A percentile compares a stretch with the other conserved stretches of the same genome.
Evolutionary conservation across 2,888 invertebrate species (phyloP).

Genomic region (Empis livida): DNA sequence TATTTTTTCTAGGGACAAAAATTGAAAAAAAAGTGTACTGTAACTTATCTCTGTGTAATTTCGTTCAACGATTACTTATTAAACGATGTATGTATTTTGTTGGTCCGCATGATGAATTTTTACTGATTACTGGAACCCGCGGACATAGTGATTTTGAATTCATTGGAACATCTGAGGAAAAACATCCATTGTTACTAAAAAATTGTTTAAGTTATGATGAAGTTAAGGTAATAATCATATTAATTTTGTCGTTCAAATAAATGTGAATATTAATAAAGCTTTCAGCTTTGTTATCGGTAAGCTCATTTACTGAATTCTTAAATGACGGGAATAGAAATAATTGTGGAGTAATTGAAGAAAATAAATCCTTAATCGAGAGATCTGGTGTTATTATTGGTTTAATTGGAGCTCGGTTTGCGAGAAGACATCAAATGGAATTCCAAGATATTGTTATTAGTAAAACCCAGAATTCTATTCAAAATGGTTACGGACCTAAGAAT

Average conservation of each 20-base stretch:
- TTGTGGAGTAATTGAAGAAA: slow-evolving; percentile 32
- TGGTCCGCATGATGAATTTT: slow-evolving; percentile 26
- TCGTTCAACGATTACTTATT: slow-evolving; percentile 36
- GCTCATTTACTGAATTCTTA: slow-evolving; percentile 43
- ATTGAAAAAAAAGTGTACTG: slow-evolving; percentile 28
- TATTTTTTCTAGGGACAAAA: slow-evolving; percentile 19
- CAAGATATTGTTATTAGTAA: slow-evolving; percentile 39
- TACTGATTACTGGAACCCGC: slow-evolving; percentile 25
- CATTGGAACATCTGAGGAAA: slow-evolving; percentile 36
- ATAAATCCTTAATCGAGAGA: slow-evolving; percentile 33
- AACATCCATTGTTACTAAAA: slow-evolving; percentile 32
- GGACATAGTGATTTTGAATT: slow-evolving; percentile 36
- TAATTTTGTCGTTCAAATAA: neutral
- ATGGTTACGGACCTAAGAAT: slow-evolving; percentile 35
- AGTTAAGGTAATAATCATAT: slow-evolving; percentile 34
- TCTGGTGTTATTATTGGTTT: slow-evolving; percentile 40
- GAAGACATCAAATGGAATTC: slow-evolving; percentile 39
- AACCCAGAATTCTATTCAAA: slow-evolving; percentile 37
- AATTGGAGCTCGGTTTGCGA: slow-evolving; percentile 38
- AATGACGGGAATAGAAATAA: slow-evolving; percentile 45
- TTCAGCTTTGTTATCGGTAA: slow-evolving; percentile 42
- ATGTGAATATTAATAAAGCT: slow-evolving; percentile 16
- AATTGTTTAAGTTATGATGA: slow-evolving; percentile 42
- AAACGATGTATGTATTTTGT: slow-evolving; percentile 37
- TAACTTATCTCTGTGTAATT: slow-evolving; percentile 31